A percentile compares a stretch with the other conserved stretches of the same genome.
phyloP scores from a whole-genome alignment of 2,888 invertebrate species.

The Limnephilus rhombicus region DNA sequence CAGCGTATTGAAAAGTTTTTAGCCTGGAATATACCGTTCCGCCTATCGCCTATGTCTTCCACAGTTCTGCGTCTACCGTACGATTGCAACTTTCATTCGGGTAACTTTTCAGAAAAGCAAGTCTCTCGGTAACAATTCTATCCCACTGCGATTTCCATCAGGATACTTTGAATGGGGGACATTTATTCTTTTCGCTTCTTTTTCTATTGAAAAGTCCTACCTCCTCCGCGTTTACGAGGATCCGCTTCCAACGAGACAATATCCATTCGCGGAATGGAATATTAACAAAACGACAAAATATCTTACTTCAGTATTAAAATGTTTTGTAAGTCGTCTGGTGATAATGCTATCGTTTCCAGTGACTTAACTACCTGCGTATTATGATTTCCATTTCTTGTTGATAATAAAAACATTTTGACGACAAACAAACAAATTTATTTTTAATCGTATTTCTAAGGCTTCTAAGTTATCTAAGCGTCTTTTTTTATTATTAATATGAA shows the following conservation, averaged over 20 bases:
- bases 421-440: too few species aligned
- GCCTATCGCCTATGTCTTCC: neutral
- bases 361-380: neutral
- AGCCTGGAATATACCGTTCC: neutral
- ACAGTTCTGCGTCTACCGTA: neutral
- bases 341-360: neutral
- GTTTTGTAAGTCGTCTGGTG: neutral
- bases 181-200: constrained; percentile 29
- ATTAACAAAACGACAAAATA: neutral
- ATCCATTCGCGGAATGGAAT: constrained; percentile 11
- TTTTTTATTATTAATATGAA: too few species aligned
- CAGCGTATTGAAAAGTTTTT: neutral
- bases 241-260: constrained; percentile 1
- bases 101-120: constrained; percentile 31
- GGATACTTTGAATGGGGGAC: constrained; percentile 6
- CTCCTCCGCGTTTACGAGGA: neutral
- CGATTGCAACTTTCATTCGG: neutral
- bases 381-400: neutral
- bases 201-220: neutral
- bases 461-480: too few species aligned
- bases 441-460: too few species aligned
- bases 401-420: neutral
- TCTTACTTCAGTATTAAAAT: neutral
- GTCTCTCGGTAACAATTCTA: constrained; percentile 29
- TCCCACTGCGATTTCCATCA: constrained; percentile 38